These are phyloP conservation scores for Drepanosiphum platanoidis DNA, from an alignment of 2,888 invertebrate species.

Conservation along the genomic window DNA sequence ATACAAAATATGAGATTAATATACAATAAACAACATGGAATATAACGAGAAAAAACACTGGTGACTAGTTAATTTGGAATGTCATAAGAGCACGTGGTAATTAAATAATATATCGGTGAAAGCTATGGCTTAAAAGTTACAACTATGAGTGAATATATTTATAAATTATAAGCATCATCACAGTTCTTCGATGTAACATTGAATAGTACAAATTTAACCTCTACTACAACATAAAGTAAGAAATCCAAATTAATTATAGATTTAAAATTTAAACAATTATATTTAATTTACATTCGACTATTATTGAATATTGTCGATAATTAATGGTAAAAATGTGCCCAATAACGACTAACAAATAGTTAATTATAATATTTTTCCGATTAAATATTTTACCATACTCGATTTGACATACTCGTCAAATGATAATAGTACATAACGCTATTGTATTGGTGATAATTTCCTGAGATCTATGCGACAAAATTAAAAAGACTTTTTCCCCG, in stretches of 20 bases:
- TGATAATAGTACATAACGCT: too few species aligned
- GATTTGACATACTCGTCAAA: neutral
- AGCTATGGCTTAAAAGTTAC: neutral
- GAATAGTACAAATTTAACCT: neutral
- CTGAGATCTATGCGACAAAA: neutral
- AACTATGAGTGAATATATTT: too few species aligned
- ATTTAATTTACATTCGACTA: neutral
- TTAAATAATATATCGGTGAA: neutral
- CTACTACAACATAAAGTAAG: neutral
- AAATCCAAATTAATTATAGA: neutral
- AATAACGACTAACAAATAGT: neutral
- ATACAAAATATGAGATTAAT: neutral
- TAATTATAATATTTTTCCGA: neutral
- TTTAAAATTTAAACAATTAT: neutral
- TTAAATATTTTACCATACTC: neutral
- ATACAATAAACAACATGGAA: neutral
- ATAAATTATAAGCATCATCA: neutral
- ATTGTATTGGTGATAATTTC: too few species aligned
- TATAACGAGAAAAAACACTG: neutral
- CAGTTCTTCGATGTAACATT: neutral
- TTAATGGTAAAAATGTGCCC: neutral
- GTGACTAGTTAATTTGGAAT: slow-evolving; percentile 20
- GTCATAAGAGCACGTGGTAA: neutral
- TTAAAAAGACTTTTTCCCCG: neutral
- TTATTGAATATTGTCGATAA: neutral